Evolutionary conservation across 2,797 vertebrate genomes (phyloP).

Genomic region (Nasua narica): DNA sequence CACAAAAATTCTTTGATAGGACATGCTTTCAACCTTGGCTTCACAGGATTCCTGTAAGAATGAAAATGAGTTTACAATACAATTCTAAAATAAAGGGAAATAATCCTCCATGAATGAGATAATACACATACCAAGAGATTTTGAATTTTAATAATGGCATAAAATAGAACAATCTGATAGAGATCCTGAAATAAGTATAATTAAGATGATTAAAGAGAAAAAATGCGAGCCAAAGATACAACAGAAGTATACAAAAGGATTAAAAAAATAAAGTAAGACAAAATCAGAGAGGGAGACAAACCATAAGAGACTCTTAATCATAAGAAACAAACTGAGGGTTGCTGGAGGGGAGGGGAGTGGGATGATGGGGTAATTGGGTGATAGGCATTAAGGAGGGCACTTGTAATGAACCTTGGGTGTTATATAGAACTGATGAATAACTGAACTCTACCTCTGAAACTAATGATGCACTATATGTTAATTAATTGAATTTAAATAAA

Average conservation of each 20-base stretch:
- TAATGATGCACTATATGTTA: background rate
- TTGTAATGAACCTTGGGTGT: background rate
- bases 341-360: background rate
- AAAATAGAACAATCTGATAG: background rate
- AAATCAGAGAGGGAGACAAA: background rate
- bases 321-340: background rate
- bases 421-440: background rate
- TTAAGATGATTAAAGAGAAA: background rate
- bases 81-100: slow-evolving; percentile 33
- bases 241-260: background rate
- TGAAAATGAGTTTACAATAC: slow-evolving; percentile 10
- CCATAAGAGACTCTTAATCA: background rate
- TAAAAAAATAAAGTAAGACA: background rate
- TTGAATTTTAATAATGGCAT: background rate
- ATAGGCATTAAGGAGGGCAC: background rate
- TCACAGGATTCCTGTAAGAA: background rate
- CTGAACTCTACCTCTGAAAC: background rate
- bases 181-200: background rate
- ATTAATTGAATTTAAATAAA: background rate
- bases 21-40: background rate
- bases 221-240: background rate
- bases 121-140: background rate
- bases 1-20: background rate
- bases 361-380: background rate
- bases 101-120: background rate